Evolutionary conservation across 1,140 invertebrate genomes (phyloP).

Genomic region (Stenopsyche tienmushanensis): DNA sequence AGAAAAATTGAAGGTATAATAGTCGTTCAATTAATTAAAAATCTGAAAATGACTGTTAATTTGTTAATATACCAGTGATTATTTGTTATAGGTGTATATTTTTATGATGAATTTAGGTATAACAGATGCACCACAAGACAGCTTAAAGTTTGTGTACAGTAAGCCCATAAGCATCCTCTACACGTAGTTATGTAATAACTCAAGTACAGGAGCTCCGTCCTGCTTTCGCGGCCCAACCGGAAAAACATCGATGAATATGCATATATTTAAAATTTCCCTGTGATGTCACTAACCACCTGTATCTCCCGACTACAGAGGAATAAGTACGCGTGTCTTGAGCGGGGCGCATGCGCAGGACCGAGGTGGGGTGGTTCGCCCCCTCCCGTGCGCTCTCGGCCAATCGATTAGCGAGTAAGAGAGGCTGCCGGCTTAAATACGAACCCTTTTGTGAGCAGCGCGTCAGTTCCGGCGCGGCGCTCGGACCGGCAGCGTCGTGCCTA

Average conservation of each 20-base stretch:
- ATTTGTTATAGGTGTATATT: too few species aligned
- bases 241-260: background rate
- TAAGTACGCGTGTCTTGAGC: background rate
- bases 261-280: background rate
- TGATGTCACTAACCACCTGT: constrained; percentile 38
- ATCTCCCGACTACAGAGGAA: background rate
- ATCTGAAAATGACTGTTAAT: too few species aligned
- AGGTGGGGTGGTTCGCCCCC: background rate
- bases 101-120: too few species aligned
- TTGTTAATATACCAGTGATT: too few species aligned
- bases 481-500: constrained; percentile 25
- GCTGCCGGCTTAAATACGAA: constrained; percentile 40
- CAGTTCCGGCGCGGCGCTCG: constrained; percentile 38
- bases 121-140: too few species aligned
- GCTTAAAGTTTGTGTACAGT: too few species aligned
- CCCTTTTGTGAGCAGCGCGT: constrained; percentile 38
- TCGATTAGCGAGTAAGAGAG: constrained; percentile 36
- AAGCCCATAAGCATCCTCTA: too few species aligned
- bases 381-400: constrained; percentile 29
- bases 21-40: too few species aligned
- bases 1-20: too few species aligned
- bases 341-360: background rate
- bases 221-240: too few species aligned
- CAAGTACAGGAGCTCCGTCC: too few species aligned
- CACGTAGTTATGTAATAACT: too few species aligned